Percentiles rank a stretch among this genome's conserved stretches.
Evolutionary conservation across 2,888 invertebrate genomes (phyloP).

Genomic region (Priapulus caudatus): DNA sequence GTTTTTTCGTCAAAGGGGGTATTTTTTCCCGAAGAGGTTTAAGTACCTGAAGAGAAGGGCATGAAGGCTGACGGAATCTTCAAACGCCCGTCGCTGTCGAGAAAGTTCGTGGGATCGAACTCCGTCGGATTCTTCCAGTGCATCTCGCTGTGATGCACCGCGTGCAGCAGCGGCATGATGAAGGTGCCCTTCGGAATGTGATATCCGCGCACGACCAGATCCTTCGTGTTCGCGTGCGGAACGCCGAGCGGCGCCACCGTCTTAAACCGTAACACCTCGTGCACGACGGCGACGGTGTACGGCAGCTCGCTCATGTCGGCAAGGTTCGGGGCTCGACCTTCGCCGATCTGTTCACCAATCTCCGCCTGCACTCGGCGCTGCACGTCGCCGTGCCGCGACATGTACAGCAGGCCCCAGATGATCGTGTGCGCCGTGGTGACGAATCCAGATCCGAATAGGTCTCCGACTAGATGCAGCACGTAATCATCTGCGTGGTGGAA

Average conservation of each 20-base stretch:
- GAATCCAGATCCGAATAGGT: neutral
- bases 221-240: slow-evolving; percentile 1
- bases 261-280: neutral
- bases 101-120: neutral
- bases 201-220: neutral
- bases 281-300: neutral
- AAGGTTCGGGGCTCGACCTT: neutral
- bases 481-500: too few species aligned
- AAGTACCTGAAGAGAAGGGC: neutral
- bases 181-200: neutral
- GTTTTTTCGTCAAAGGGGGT: too few species aligned
- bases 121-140: neutral
- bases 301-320: neutral
- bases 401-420: neutral
- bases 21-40: too few species aligned
- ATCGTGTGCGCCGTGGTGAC: neutral
- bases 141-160: neutral
- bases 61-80: neutral
- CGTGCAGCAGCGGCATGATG: neutral
- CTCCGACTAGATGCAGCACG: neutral
- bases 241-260: neutral
- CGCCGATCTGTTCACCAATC: neutral
- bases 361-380: neutral
- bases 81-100: neutral
- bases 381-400: neutral